Percentiles rank a stretch among this genome's conserved stretches.
Conservation (phyloP, 2,888 invertebrate genomes). For the Phortica magna region DNA sequence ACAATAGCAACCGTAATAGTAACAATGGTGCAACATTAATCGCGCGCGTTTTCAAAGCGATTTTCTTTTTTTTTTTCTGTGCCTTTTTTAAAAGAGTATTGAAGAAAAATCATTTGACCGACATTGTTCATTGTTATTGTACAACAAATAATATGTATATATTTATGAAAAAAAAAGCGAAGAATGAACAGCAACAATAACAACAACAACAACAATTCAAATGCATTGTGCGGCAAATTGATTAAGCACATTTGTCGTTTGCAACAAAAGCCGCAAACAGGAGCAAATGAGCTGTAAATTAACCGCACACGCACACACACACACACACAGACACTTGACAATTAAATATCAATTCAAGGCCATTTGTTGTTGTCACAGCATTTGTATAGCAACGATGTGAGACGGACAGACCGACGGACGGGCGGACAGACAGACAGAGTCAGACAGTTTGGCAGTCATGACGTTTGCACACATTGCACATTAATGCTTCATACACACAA, state of each 20-base stretch:
- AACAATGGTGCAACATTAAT: conserved; percentile 1
- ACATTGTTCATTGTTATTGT: conserved; percentile 11
- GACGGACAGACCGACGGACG: background rate
- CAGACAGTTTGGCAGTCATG: background rate
- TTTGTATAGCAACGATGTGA: background rate
- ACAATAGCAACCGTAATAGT: background rate
- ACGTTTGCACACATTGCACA: too few relatives aligned
- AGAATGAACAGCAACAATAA: background rate
- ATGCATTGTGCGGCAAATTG: conserved; percentile 55
- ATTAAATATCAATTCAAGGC: background rate
- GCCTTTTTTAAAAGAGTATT: background rate
- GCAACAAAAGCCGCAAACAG: conserved; percentile 5
- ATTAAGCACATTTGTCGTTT: conserved; percentile 68
- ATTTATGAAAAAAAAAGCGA: background rate
- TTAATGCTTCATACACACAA: background rate
- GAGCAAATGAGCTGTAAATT: background rate
- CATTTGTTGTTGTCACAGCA: background rate
- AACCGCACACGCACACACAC: background rate
- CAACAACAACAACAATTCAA: background rate
- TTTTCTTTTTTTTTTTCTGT: background rate
- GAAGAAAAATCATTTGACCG: background rate
- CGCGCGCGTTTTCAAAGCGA: background rate
- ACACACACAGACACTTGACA: background rate
- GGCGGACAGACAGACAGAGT: background rate
- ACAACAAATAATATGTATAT: background rate